Conservation (phyloP, 1,140 invertebrate genomes). For the Physella acuta region DNA sequence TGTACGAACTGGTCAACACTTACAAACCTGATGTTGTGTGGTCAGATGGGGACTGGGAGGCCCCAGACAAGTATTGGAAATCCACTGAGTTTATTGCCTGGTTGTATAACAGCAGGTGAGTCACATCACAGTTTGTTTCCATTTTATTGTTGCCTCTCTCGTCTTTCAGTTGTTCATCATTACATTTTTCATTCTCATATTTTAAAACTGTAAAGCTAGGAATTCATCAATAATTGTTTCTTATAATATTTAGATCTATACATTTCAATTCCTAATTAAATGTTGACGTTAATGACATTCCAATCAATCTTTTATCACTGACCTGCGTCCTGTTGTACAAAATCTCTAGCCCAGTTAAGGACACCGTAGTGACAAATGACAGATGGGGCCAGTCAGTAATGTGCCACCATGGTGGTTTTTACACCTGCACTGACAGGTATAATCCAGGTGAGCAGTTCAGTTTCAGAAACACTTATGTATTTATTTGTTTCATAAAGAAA, state of each 20-base stretch:
- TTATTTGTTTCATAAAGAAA: no score
- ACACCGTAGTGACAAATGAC: constrained; percentile 85
- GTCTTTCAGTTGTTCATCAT: neutral
- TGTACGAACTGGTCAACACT: constrained; percentile 66
- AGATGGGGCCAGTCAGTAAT: constrained; percentile 77
- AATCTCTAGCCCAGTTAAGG: constrained; percentile 73
- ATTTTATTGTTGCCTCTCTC: neutral
- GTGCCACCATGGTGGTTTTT: constrained; percentile 87
- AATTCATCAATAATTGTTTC: no score
- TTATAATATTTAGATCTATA: no score
- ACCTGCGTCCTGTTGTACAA: no score
- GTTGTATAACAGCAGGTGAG: constrained; percentile 87
- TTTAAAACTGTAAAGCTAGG: no score
- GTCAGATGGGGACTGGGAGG: constrained; percentile 76
- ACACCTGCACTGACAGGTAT: constrained; percentile 77
- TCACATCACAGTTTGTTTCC: constrained; percentile 52
- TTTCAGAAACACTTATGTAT: no score
- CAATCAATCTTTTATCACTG: no score
- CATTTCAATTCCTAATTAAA: no score
- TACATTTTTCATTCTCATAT: no score
- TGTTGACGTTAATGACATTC: no score
- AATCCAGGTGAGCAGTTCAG: constrained; percentile 77
- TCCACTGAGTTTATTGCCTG: constrained; percentile 73
- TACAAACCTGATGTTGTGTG: constrained; percentile 90
- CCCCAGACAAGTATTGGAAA: constrained; percentile 69